A percentile compares a stretch with the other conserved stretches of the same genome.
These are phyloP conservation scores for Glyptemys insculpta DNA, from an alignment of 2,797 vertebrate genomes.

Conservation along the genomic window DNA sequence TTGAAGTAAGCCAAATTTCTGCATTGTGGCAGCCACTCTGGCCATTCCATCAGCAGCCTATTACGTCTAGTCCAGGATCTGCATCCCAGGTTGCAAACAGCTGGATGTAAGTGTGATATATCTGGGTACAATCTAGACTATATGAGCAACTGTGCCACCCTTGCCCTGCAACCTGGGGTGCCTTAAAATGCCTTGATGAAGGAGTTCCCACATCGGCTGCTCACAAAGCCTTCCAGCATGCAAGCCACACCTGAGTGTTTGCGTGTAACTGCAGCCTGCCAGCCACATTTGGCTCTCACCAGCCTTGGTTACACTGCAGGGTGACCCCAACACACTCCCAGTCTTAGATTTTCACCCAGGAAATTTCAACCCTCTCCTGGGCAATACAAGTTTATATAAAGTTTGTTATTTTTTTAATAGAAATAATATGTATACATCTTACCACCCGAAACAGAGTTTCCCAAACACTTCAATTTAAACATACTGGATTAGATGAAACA, in stretches of 20 bases:
- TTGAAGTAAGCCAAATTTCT: not conserved
- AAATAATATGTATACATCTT: not conserved
- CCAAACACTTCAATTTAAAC: not conserved
- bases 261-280: not conserved
- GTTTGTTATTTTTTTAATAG: not conserved
- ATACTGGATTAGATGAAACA: not conserved
- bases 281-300: not conserved
- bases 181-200: not conserved
- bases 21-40: not conserved
- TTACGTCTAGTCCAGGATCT: not conserved
- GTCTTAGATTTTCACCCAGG: not conserved
- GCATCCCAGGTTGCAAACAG: not conserved
- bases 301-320: not conserved
- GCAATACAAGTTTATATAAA: not conserved
- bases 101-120: not conserved
- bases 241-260: not conserved
- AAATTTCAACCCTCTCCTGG: not conserved
- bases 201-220: not conserved
- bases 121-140: not conserved
- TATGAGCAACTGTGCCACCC: not conserved
- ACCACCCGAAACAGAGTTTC: not conserved
- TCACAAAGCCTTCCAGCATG: too few species aligned
- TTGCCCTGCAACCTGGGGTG: not conserved
- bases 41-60: not conserved
- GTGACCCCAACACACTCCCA: not conserved